Evolutionary conservation across 2,888 invertebrate genomes (phyloP), one percentile per base, ranked within the genome.

Genomic region (Cyclophora albipunctata): DNA sequence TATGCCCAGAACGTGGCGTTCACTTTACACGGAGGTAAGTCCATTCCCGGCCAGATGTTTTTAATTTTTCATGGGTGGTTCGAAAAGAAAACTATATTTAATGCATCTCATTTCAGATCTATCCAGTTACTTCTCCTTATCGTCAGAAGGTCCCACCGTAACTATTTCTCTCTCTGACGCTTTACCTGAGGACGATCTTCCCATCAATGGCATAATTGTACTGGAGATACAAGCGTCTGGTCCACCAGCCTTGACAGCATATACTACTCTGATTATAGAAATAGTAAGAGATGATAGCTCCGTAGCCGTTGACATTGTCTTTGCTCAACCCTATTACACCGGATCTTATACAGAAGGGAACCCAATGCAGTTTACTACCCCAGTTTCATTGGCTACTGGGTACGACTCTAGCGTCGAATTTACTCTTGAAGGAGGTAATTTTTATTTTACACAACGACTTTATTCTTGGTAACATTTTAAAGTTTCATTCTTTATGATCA

Each of bases 141-240:
- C 41, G 3, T 41, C 40, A 3, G 41, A 52, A 34, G 59, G 55
- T 2, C 44, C 57, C 3, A 49, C 50, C n/a, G 60, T 66, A 34
- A 60, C 48, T 2, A 50, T 64, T 4, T 43, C 44, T 5, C 41
- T 62, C 7, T 41, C 37, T n/a, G 48, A 5, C n/a, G 3, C 49
- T 2, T 59, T 64, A 6, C 64, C 64, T 2, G 61, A 64, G 34
- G 51, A 60, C 33, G 44, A 43, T 0, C 34, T 67, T 46, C 63
- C 63, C 3, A 6, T 50, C 5, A 70, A 66, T 49, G 43, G 57
- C 45, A 51, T 72, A 5, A 62, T 71, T 40, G 7, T 69, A 7
- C 50, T 73, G 0, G 64, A 66, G 43, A 44, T 75, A 7, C 58
- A 60, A 53, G 74, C 71, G 33, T 54, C 66, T 20, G 65, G 66